Evolutionary conservation across 2,797 vertebrate species (phyloP), one percentile per base, ranked within the genome.

Genomic region (Caiman crocodilus): DNA sequence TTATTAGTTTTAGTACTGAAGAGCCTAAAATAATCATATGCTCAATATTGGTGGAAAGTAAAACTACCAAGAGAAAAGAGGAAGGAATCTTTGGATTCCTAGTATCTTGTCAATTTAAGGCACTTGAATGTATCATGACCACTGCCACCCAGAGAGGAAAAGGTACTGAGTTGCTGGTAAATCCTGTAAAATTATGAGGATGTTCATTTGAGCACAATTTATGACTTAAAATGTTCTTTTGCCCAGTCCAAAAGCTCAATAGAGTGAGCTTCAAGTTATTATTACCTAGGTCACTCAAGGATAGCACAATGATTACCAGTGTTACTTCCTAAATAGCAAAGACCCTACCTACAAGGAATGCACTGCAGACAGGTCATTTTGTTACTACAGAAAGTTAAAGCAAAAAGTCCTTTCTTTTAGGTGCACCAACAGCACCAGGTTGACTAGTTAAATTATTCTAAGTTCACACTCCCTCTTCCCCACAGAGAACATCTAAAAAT

Each of bases 401-500:
- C 25, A 81, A 67, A 88, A 21, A 91, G 75, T 82, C 90, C 82
- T 76, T 76, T 85, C 86, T 90, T 79, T 92, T 95, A 97, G 91
- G 95, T 94, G 92, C n/a, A n/a, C 95, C 57, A 87, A 88, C 2
- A 96, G 95, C 92, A 96, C 88, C 89, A 32, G 69, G 55, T 77
- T 42, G 20, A 73, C 90, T 94, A 87, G 76, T 89, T 81, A 23
- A 58, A 87, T 92, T 84, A 95, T 96, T 60, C 63, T 75, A 96
- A 97, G 94, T 93, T 94, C 97, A 92, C 93, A 30, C 20, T 87
- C 96, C 97, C 96, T 95, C 92, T 95, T 96, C 96, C 96, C 97
- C 96, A 95, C 94, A 95, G 85, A 96, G 94, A 90, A 97, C 60
- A 5, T 12, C 84, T 82, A 87, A 90, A 83, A 92, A 7, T 91